phyloP scores from a whole-genome alignment of 2,888 invertebrate species.

The Stenchaetothrips biformis region DNA sequence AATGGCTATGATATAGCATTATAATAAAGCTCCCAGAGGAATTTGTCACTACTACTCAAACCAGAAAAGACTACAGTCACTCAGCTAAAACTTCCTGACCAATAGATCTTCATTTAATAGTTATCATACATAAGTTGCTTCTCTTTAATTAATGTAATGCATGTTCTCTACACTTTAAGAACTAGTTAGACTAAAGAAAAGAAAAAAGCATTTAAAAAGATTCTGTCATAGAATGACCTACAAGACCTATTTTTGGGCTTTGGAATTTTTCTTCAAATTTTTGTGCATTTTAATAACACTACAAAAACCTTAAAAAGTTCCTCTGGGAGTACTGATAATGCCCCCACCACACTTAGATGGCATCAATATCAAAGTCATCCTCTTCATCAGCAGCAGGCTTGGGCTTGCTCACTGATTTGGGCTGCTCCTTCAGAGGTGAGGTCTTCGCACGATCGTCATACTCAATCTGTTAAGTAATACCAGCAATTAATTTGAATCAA shows the following conservation, averaged over 20 bases:
- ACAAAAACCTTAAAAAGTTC: neutral
- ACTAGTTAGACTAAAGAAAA: neutral
- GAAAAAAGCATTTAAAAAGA: neutral
- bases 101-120: neutral
- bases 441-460: constrained; percentile 82
- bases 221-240: neutral
- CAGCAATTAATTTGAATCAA: neutral
- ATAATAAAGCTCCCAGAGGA: constrained; percentile 17
- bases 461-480: constrained; percentile 60
- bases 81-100: neutral
- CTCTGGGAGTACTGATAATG: constrained; percentile 9
- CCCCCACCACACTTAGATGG: constrained; percentile 59
- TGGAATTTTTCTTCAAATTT: constrained; percentile 5
- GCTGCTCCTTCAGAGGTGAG: constrained; percentile 64
- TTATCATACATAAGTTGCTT: neutral
- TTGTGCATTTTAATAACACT: constrained; percentile 8
- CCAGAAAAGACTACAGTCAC: neutral
- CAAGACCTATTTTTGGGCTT: neutral
- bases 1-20: constrained; percentile 23
- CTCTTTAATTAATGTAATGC: neutral
- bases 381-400: constrained; percentile 54
- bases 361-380: constrained; percentile 87
- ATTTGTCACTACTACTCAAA: neutral
- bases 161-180: neutral
- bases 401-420: constrained; percentile 45